Evolutionary conservation across 2,888 invertebrate species (phyloP), one percentile per base, ranked within the genome.

Genomic region (Oligia latruncula): DNA sequence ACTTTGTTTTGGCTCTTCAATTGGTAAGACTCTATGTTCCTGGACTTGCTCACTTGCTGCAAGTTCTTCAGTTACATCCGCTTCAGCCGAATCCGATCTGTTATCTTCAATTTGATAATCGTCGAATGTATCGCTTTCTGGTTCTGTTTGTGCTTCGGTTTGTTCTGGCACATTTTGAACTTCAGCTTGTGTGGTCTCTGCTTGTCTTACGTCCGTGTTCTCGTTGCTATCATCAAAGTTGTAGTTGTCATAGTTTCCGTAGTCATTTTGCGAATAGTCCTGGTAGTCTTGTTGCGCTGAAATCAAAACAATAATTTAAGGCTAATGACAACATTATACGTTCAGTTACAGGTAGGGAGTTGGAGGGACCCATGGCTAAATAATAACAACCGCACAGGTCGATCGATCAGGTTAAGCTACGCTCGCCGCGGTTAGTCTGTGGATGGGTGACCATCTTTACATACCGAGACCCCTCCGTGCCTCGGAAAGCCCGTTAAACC

Each of bases 91-190:
- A 72, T 85, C 83, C 0, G 81, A 90, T 77, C 95, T 92, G 62
- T 95, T 95, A 58, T 95, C 96, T 91, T 96, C 96, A 46, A 93
- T 86, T 74, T 93, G 94, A 76, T 95, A 95, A 84, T 95, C 95
- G 35, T 89, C 87, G 8, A 85, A 78, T 40, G 77, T 76, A 1
- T 88, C 81, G 3, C 74, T 78, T 29, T 83, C 76, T 52, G 70
- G 49, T 43, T 82, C 83, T 20, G 77, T 73, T 65, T 82, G 78
- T 23, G 82, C 83, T 66, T 87, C 80, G 6, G 80, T 80, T 29
- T 84, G 76, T 40, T 87, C 76, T 75, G 74, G 72, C 23, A 83
- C 83, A 3, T 87, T 81, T 62, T 87, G 72, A 71, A 88, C 79
- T 72, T 90, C 87, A 17, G 80, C 82, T 66, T 87, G 78, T 29